A percentile compares a stretch with the other conserved stretches of the same genome.
Conservation (phyloP, 2,797 vertebrate genomes). For the Adelosebastes latens region DNA sequence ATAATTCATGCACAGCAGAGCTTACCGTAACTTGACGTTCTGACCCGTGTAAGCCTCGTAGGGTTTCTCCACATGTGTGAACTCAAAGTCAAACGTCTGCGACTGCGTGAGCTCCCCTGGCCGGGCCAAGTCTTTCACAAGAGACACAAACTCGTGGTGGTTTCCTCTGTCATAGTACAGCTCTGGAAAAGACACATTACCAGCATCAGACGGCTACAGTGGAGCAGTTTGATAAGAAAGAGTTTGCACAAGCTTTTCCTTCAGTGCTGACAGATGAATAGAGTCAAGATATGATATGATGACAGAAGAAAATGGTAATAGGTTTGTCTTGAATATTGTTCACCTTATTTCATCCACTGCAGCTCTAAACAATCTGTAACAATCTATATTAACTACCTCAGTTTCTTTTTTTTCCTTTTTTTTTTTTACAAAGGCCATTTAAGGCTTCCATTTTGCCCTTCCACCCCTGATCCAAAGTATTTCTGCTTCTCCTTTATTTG, state of each 20-base stretch:
- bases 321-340: background rate
- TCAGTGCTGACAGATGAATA: background rate
- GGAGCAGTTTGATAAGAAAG: background rate
- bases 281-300: background rate
- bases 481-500: background rate
- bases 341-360: background rate
- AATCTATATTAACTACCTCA: background rate
- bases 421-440: background rate
- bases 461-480: background rate
- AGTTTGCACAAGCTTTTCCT: background rate
- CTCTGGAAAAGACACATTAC: slow-evolving; percentile 78
- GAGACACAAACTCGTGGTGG: slow-evolving; percentile 96
- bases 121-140: slow-evolving; percentile 95
- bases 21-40: slow-evolving; percentile 95
- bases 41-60: slow-evolving; percentile 97
- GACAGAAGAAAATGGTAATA: background rate
- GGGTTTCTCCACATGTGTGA: slow-evolving; percentile 97
- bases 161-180: slow-evolving; percentile 97
- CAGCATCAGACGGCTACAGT: slow-evolving; percentile 4
- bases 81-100: slow-evolving; percentile 96
- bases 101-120: slow-evolving; percentile 95
- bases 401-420: background rate
- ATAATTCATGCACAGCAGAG: background rate
- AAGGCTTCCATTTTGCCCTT: background rate
- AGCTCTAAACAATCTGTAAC: background rate